Evolutionary conservation across 2,888 invertebrate species (phyloP), one percentile per base, ranked within the genome.

Genomic region (Conistra vaccinii): DNA sequence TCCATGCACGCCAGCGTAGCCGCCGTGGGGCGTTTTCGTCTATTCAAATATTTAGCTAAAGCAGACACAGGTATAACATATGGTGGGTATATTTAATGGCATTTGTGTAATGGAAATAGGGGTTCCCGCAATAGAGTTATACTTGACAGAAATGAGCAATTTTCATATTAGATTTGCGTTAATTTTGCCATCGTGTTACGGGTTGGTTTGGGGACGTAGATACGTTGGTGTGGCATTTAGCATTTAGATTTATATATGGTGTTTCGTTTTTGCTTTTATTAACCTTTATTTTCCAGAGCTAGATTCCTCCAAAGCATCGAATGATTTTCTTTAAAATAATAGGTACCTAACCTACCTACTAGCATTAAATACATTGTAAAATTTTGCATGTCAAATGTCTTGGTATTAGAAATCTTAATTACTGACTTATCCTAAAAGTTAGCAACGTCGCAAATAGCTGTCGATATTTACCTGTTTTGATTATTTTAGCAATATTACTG

Each of bases 21-120:
- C 69, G 45, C 78, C 78, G 80, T 58, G 62, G 63, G 74, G 76
- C 69, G 73, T 77, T 79, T 79, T 72, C 77, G 73, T 83, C 78
- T 82, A 55, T 63, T 86, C 80, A 83, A 88, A 89, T 87, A 88
- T 90, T 90, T 83, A 80, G 58, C n/a, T 35, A 53, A 61, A 69
- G 39, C 67, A 80, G 66, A 75, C 81, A 71, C 62, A 68, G 48
- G 76, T 69, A 70, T 61, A 67, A 74, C 42, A 57, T 55, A 32
- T 42, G 32, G 23, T 58, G n/a, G 53, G 32, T 67, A 61, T 39
- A 45, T 76, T 70, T 71, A 65, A 70, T 81, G 45, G 35, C 67
- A 67, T 73, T 72, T 68, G 61, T 53, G 68, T 85, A 70, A 85
- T 81, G 57, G 67, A 76, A 82, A 81, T 61, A 61, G 63, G 67